Base-by-base conservation (phyloP, 2,888 invertebrate genomes). In the Dicranocentrus wangi region DNA sequence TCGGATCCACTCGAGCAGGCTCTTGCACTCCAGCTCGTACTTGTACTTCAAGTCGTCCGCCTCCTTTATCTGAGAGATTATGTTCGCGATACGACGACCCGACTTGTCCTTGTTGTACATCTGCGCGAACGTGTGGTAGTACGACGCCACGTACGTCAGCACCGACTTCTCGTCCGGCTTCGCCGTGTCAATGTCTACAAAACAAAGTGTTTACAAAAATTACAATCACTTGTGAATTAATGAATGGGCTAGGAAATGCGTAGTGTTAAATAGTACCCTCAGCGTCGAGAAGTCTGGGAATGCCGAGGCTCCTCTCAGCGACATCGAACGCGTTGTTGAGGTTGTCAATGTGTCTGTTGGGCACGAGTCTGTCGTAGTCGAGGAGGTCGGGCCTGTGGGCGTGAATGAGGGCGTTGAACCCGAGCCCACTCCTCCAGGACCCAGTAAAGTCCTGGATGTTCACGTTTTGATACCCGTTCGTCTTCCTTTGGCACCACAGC, bases 41-140 rank as follows among this genome's bases (percentile, higher is more conserved):
- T 94, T 93, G 15, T 93, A 91, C 89, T 98, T 96, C 91, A 95
- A 94, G 78, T 93, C 93, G 89, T 99, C 98, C 58, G 96, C 94
- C 88, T 97, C 96, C 93, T 98, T 95, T 91, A 99, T 93, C 90
- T 97, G 96, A 5, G 95, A 96, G 82, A 99, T 94, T 88, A 99
- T 98, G 97, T 98, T 99, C 51, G 98, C 98, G 88, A 99, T 98
- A 88, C 99, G 92, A 87, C 96, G 93, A 39, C 98, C 98, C 87
- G 98, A 98, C 89, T 98, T 99, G 91, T 96, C 95, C 88, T 99
- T 99, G 88, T 96, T 97, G 91, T 98, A 99, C 97, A 99, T 98
- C 87, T 98, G 92, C 58, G 99, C 98, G 91, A 99, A 99, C 77
- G 98, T 98, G 90, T 99, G 99, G 90, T 99, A 99, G 90, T 98